These are phyloP conservation scores for Saccopteryx leptura DNA, from an alignment of 2,113 vertebrate genomes.

Conservation along the genomic window DNA sequence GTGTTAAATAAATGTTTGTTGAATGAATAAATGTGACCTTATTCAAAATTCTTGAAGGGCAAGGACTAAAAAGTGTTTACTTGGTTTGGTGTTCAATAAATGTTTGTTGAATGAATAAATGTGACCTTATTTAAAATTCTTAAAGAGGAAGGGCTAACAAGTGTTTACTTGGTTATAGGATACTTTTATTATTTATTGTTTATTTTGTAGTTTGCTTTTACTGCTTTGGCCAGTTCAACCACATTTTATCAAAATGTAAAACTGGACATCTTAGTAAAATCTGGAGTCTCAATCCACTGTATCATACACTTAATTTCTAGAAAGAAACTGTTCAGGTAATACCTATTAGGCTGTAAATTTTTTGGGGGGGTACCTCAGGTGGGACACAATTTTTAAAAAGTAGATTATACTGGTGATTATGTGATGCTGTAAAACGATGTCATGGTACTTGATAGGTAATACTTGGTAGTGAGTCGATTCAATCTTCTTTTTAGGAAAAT, in stretches of 20 bases:
- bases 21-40: constrained; percentile 84
- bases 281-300: background rate
- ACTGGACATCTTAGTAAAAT: constrained; percentile 55
- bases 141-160: constrained; percentile 89
- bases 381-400: background rate
- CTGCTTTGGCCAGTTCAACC: constrained; percentile 37
- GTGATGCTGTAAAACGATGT: background rate
- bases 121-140: constrained; percentile 89
- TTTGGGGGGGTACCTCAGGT: background rate
- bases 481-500: background rate
- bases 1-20: constrained; percentile 81
- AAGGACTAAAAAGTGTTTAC: constrained; percentile 83
- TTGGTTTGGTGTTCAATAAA: constrained; percentile 74
- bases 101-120: constrained; percentile 79
- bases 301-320: constrained; percentile 30
- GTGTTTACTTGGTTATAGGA: constrained; percentile 87
- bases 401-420: constrained; percentile 43
- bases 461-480: background rate
- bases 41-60: constrained; percentile 89
- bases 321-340: constrained; percentile 31
- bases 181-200: constrained; percentile 60
- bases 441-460: constrained; percentile 22
- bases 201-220: constrained; percentile 35
- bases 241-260: constrained; percentile 26
- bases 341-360: background rate